Evolutionary conservation across 2,888 invertebrate genomes (phyloP).

Genomic region (Metalampra italica): DNA sequence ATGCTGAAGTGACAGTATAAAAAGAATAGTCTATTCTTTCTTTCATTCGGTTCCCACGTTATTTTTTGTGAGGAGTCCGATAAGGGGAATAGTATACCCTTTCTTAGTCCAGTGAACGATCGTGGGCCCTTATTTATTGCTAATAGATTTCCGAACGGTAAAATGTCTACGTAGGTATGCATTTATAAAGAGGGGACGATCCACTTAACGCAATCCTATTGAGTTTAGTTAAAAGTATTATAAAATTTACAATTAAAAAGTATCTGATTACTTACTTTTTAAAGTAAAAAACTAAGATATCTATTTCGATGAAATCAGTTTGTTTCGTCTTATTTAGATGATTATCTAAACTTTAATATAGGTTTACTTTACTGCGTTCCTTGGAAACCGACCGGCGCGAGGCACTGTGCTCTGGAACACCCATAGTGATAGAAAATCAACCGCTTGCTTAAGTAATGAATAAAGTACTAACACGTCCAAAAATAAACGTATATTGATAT

Average conservation of each 20-base stretch:
- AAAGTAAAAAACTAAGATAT: too few relatives aligned
- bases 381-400: too few relatives aligned
- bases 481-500: too few relatives aligned
- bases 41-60: conserved; percentile 72
- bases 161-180: conserved; percentile 51
- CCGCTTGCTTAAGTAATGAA: too few relatives aligned
- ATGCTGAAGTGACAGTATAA: conserved; percentile 50
- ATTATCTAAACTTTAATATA: too few relatives aligned
- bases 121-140: conserved; percentile 70
- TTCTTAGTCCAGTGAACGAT: conserved; percentile 65
- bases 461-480: too few relatives aligned
- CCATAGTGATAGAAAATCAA: neutral
- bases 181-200: conserved; percentile 49
- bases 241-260: too few relatives aligned
- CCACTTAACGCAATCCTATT: conserved; percentile 32
- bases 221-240: neutral
- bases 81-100: conserved; percentile 75
- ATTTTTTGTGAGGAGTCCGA: conserved; percentile 66
- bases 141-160: conserved; percentile 69
- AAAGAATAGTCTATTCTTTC: conserved; percentile 68
- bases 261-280: too few relatives aligned
- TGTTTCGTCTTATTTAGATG: neutral
- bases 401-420: too few relatives aligned
- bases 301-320: neutral
- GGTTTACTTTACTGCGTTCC: too few relatives aligned